Percentiles rank a stretch among this genome's conserved stretches.
These are phyloP conservation scores for Hipposideros larvatus DNA, from an alignment of 2,797 vertebrate species.

Conservation along the genomic window DNA sequence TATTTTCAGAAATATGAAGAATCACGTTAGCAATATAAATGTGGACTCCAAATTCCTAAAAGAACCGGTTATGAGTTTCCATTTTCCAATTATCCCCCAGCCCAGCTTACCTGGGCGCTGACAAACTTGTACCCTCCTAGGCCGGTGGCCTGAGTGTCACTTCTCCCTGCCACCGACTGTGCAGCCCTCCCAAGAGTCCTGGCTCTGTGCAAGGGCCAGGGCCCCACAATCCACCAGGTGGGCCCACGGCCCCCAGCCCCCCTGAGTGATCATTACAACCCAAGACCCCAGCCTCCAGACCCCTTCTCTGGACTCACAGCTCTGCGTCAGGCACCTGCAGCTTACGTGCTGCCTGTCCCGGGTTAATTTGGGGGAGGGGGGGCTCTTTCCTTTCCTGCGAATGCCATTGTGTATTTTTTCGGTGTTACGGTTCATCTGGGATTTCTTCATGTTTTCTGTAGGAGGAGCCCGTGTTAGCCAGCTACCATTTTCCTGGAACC, in stretches of 20 bases:
- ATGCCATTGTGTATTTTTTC: too few relatives aligned
- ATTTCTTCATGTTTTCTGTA: too few relatives aligned
- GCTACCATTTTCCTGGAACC: background rate
- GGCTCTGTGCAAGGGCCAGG: background rate
- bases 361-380: background rate
- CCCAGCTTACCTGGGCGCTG: rapidly evolving
- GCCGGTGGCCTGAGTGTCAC: rapidly evolving
- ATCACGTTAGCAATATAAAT: background rate
- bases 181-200: rapidly evolving
- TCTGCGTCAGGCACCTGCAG: rapidly evolving
- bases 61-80: too few relatives aligned
- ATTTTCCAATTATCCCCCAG: rapidly evolving
- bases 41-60: background rate
- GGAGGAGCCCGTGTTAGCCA: background rate
- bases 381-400: background rate
- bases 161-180: background rate
- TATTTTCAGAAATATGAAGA: background rate
- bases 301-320: rapidly evolving
- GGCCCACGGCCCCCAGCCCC: background rate
- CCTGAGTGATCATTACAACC: background rate
- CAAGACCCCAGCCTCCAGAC: too few relatives aligned
- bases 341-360: rapidly evolving
- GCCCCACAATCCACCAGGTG: background rate
- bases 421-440: rapidly evolving
- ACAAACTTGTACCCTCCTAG: rapidly evolving